A percentile compares a stretch with the other conserved stretches of the same genome.
Conservation (phyloP, 53 echinoderm and acorn worm genomes). For the Zoroaster sp. region DNA sequence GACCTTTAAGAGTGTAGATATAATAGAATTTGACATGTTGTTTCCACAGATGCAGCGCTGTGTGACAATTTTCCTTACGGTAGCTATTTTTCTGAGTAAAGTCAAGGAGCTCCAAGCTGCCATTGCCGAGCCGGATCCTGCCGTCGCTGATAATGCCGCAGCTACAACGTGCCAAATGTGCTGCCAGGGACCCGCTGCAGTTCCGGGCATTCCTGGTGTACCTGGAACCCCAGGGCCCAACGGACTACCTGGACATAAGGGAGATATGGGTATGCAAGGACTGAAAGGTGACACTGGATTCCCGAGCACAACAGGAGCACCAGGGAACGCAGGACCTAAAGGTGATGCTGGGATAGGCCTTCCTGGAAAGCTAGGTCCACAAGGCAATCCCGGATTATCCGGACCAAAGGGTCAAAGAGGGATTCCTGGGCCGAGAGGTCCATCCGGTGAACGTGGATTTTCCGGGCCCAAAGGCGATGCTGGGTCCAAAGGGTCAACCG, state of each 20-base stretch:
- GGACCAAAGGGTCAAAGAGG: not conserved
- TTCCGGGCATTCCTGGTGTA: not conserved
- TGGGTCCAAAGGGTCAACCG: not conserved
- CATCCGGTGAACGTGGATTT: not conserved
- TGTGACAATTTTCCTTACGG: not conserved
- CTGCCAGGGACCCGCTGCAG: not conserved
- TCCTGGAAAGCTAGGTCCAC: not conserved
- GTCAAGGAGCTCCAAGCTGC: not conserved
- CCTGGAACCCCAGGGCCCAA: not conserved
- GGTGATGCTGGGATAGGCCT: not conserved
- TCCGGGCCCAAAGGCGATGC: not conserved
- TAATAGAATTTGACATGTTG: too few relatives aligned
- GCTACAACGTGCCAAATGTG: not conserved
- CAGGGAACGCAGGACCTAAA: not conserved
- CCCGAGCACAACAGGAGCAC: not conserved
- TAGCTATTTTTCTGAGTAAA: not conserved
- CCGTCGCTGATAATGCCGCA: not conserved
- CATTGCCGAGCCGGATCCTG: not conserved
- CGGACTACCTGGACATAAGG: not conserved
- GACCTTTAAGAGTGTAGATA: too few relatives aligned
- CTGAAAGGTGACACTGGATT: not conserved
- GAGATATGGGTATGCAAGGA: not conserved
- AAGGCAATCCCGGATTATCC: not conserved
- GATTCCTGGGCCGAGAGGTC: not conserved
- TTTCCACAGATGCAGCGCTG: not conserved